These are phyloP conservation scores for Neelides folsomi DNA, from an alignment of 2,888 invertebrate genomes.

Conservation along the genomic window DNA sequence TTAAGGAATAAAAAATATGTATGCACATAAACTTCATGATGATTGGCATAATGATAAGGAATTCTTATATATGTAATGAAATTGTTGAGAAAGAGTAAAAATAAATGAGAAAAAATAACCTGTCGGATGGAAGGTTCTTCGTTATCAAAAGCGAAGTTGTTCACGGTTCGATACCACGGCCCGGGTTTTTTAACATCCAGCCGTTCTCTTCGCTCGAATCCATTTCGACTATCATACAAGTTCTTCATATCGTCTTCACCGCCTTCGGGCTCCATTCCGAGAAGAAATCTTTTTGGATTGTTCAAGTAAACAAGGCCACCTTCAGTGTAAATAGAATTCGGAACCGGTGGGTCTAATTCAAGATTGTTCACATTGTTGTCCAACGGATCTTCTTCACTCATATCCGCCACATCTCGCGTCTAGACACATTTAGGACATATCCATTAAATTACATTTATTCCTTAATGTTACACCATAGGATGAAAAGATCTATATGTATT, in stretches of 20 bases:
- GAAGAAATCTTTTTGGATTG: slow-evolving; percentile 15
- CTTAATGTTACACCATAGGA: too few relatives aligned
- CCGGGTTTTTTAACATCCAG: slow-evolving; percentile 92
- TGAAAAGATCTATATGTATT: too few relatives aligned
- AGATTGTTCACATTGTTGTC: too few relatives aligned
- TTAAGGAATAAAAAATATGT: too few relatives aligned
- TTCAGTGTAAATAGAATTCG: slow-evolving; percentile 43
- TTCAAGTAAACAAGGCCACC: slow-evolving; percentile 46
- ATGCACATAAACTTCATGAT: neutral
- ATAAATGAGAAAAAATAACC: neutral
- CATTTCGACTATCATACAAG: slow-evolving; percentile 38
- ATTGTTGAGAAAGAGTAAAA: too few relatives aligned
- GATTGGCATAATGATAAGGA: too few relatives aligned
- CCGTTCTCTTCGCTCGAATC: slow-evolving; percentile 75
- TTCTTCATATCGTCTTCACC: slow-evolving; percentile 9
- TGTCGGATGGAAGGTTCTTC: slow-evolving; percentile 5
- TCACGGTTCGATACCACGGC: slow-evolving; percentile 56
- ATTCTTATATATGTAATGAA: neutral
- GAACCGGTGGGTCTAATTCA: too few relatives aligned
- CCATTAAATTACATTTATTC: too few relatives aligned
- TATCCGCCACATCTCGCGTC: too few relatives aligned
- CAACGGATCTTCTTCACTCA: too few relatives aligned
- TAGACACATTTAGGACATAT: too few relatives aligned
- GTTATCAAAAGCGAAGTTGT: slow-evolving; percentile 45
- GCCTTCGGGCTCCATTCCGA: neutral